A percentile compares a stretch with the other conserved stretches of the same genome.
These are phyloP conservation scores for Fopius arisanus DNA, from an alignment of 1,140 invertebrate species.

Conservation along the genomic window DNA sequence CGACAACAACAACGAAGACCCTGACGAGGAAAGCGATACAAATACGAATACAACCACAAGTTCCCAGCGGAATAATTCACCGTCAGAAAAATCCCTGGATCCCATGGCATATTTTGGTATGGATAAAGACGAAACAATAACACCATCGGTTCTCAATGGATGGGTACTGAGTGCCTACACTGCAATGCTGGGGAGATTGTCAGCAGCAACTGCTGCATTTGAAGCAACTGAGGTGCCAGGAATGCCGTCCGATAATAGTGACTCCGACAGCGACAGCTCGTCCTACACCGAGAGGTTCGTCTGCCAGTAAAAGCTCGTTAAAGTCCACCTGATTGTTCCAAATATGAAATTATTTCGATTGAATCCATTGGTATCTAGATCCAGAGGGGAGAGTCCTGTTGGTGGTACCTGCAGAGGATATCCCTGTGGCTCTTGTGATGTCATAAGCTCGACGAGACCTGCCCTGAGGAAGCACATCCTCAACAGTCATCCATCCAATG, in stretches of 20 bases:
- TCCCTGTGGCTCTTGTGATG: conserved; percentile 57
- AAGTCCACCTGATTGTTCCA: no score
- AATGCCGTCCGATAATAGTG: conserved; percentile 57
- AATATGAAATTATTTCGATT: background rate
- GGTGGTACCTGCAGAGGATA: conserved; percentile 50
- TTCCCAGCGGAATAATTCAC: conserved; percentile 55
- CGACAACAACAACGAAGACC: conserved; percentile 50
- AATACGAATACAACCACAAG: conserved; percentile 55
- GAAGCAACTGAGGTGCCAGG: conserved; percentile 56
- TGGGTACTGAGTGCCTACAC: conserved; percentile 62
- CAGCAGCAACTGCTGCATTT: conserved; percentile 59
- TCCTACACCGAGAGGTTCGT: conserved; percentile 56
- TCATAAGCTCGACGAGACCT: conserved; percentile 54
- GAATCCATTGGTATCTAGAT: conserved; percentile 41
- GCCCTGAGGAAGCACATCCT: conserved; percentile 58
- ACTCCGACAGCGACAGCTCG: conserved; percentile 60
- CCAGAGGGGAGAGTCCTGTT: conserved; percentile 57
- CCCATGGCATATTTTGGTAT: conserved; percentile 54
- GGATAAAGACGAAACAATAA: conserved; percentile 57
- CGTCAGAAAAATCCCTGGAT: conserved; percentile 48
- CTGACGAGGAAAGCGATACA: conserved; percentile 55
- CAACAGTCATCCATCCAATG: conserved; percentile 50
- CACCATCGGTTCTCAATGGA: conserved; percentile 56
- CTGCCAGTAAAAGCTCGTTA: no score
- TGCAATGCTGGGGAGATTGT: conserved; percentile 60